These are phyloP conservation scores for Catharus minimus DNA, from an alignment of 2,113 vertebrate genomes.

Conservation along the genomic window DNA sequence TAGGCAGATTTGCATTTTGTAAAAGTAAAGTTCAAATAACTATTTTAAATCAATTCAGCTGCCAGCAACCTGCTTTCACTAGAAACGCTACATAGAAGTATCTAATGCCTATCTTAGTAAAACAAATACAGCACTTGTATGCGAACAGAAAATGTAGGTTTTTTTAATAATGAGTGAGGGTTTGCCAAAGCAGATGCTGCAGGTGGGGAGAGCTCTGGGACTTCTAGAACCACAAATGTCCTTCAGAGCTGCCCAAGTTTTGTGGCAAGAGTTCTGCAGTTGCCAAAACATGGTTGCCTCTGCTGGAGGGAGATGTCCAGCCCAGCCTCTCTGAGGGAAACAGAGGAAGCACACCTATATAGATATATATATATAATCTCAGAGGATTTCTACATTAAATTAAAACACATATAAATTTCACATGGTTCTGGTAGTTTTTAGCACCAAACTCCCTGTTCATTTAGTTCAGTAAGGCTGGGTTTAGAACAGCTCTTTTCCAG, in stretches of 20 bases:
- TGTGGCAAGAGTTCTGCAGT: neutral
- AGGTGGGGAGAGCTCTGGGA: neutral
- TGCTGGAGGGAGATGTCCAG: neutral
- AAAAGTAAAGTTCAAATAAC: neutral
- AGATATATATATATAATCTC: neutral
- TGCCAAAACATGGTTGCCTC: accelerated
- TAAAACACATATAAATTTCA: neutral
- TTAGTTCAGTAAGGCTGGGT: neutral
- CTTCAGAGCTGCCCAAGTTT: neutral
- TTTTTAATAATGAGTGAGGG: neutral
- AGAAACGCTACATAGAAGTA: neutral
- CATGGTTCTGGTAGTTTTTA: neutral
- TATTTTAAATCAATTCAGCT: neutral
- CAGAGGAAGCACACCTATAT: neutral
- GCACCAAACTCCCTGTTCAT: neutral
- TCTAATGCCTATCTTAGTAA: neutral
- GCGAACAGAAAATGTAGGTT: neutral
- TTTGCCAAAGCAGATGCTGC: neutral
- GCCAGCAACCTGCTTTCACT: neutral
- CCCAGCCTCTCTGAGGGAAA: neutral
- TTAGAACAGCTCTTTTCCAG: neutral
- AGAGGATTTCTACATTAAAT: neutral
- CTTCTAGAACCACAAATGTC: neutral
- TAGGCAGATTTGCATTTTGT: neutral
- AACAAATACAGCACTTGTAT: neutral